Base-by-base conservation (phyloP, 2,888 invertebrate species). In the Tetragnatha montana region DNA sequence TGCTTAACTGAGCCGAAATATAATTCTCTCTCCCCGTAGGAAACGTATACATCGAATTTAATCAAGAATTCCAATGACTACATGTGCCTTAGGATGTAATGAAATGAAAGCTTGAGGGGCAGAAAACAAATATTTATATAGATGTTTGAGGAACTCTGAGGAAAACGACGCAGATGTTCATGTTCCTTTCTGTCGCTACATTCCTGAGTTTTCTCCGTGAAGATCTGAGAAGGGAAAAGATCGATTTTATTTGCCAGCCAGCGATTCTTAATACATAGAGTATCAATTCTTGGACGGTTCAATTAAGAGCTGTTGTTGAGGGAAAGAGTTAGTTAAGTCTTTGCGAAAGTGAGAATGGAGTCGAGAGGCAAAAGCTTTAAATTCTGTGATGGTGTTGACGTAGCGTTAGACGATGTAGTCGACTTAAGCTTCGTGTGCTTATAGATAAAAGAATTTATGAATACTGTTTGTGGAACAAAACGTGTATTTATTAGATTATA, bases 41-140 rank as follows among this genome's bases (percentile, higher is more conserved):
- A 84, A 84, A 84, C 84, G 21, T 69, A 85, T 85, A 85, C 85
- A 85, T 79, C 85, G 85, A 85, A 85, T 85, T 71, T 85, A 79
- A 71, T 85, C 78, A 79, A 85, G 85, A 71, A 85, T 85, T 70
- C 71, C 73, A n/a, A 49, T 74, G 74, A 74, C 82, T n/a, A 73
- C 51, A 50, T 35, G 82, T 82, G 82, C 82, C 82, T 82, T 82
- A 82, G 82, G 82, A 82, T 82, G 51, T 35, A 49, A 82, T 60
- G 82, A 82, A 51, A 82, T 78, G 78, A 51, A 17, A 51, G 60
- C 50, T 76, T 60, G 60, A 60, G 60, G 22, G 60, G 51, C 21
- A 22, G 60, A 22, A 78, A 78, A 78, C 21, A 60, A 60, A 78
- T 60, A 22, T 60, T 78, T 51, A 14, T 60, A 4, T 10, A 78